Evolutionary conservation across 35 echinoderm and acorn worm species (phyloP).

Genomic region (Ophioderma brevispina): DNA sequence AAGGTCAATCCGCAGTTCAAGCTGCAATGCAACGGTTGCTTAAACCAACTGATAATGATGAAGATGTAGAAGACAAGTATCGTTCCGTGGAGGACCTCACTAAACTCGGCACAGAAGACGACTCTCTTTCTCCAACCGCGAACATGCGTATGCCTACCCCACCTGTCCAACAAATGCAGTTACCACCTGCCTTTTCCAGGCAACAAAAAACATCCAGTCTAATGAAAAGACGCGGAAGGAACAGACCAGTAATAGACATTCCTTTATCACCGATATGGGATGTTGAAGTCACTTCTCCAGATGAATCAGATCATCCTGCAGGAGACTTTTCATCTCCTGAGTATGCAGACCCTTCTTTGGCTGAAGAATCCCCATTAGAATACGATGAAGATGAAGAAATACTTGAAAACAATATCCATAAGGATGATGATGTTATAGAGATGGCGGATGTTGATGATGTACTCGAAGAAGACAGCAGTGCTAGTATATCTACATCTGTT

Average conservation of each 20-base stretch:
- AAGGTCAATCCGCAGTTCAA: slow-evolving; percentile 15
- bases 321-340: slow-evolving; percentile 70
- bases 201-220: slow-evolving; percentile 34
- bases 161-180: slow-evolving; percentile 28
- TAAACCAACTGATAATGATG: slow-evolving; percentile 30
- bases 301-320: slow-evolving; percentile 46
- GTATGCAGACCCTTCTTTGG: slow-evolving; percentile 62
- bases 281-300: slow-evolving; percentile 54
- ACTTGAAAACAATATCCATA: neutral
- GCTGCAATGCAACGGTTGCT: slow-evolving; percentile 16
- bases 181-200: slow-evolving; percentile 5
- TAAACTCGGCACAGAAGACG: slow-evolving; percentile 49
- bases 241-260: slow-evolving; percentile 49
- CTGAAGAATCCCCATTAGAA: slow-evolving; percentile 62
- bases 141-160: slow-evolving; percentile 25
- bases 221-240: slow-evolving; percentile 36
- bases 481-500: neutral
- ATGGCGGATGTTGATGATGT: neutral
- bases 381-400: slow-evolving; percentile 15
- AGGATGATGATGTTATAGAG: neutral
- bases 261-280: slow-evolving; percentile 81
- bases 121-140: neutral
- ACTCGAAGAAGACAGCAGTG: neutral
- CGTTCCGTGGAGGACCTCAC: slow-evolving; percentile 76
- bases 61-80: slow-evolving; percentile 63